A percentile compares a stretch with the other conserved stretches of the same genome.
Conservation (phyloP, 2,797 vertebrate species). For the Peromyscus attwateri region DNA sequence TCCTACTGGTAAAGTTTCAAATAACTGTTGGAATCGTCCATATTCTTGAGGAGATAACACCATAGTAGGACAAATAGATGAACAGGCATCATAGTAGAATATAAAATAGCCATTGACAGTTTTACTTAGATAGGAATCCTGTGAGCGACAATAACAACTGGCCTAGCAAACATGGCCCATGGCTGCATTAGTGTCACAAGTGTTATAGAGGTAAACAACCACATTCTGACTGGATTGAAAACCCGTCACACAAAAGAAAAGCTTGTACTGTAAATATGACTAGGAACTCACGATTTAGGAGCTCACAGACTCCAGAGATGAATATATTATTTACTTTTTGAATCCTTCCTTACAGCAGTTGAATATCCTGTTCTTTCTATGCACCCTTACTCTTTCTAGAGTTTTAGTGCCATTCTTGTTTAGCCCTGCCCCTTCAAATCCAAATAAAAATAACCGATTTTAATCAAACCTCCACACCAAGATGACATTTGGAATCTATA, state of each 20-base stretch:
- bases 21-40: not conserved
- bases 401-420: not conserved
- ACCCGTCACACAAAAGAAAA: not conserved
- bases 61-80: not conserved
- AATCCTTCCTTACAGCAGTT: not conserved
- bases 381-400: not conserved
- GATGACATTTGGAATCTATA: not conserved
- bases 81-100: not conserved
- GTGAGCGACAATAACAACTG: not conserved
- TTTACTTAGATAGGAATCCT: too few relatives aligned
- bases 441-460: not conserved
- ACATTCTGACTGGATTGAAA: not conserved
- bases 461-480: not conserved
- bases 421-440: not conserved
- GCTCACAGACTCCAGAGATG: not conserved
- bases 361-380: not conserved
- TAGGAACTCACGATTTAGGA: not conserved
- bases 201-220: not conserved
- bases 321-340: not conserved
- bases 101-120: too few relatives aligned
- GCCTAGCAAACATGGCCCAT: not conserved
- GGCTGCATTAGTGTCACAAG: not conserved
- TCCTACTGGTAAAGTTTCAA: not conserved
- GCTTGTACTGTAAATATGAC: not conserved
- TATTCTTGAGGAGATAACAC: not conserved